Evolutionary conservation across 1,140 invertebrate species (phyloP).

Genomic region (Oedothorax gibbosus): DNA sequence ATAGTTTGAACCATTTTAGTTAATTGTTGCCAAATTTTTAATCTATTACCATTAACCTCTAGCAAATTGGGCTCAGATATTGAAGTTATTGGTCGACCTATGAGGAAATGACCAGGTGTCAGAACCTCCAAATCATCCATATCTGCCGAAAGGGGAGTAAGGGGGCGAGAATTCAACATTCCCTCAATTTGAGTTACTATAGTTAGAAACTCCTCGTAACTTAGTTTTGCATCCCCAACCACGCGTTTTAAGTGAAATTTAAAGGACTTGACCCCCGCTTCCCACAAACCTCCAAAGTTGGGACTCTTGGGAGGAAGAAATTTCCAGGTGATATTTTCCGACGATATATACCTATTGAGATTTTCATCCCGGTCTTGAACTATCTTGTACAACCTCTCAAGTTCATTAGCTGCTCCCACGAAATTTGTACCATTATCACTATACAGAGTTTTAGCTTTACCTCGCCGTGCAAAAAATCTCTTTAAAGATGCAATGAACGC

Average conservation of each 20-base stretch:
- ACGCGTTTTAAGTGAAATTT: conserved; percentile 62
- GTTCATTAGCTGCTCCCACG: background rate
- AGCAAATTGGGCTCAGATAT: background rate
- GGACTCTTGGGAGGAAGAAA: conserved; percentile 69
- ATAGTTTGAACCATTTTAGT: background rate
- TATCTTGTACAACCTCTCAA: background rate
- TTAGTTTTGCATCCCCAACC: conserved; percentile 47
- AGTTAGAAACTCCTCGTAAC: conserved; percentile 64
- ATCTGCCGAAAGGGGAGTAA: conserved; percentile 64
- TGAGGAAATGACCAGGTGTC: conserved; percentile 64
- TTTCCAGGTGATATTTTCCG: conserved; percentile 51
- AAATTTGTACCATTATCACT: background rate
- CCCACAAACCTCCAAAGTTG: conserved; percentile 65
- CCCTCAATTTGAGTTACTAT: conserved; percentile 66
- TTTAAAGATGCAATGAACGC: background rate
- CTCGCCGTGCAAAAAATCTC: background rate
- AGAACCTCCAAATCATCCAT: conserved; percentile 65
- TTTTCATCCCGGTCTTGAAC: background rate
- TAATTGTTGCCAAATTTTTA: background rate
- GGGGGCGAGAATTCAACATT: conserved; percentile 65
- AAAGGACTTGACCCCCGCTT: conserved; percentile 58
- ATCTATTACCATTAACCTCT: background rate
- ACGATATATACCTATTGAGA: background rate
- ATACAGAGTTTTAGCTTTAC: background rate
- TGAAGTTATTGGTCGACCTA: background rate